Evolutionary conservation across 2,797 vertebrate species (phyloP).

Genomic region (Poliocrania exsul): DNA sequence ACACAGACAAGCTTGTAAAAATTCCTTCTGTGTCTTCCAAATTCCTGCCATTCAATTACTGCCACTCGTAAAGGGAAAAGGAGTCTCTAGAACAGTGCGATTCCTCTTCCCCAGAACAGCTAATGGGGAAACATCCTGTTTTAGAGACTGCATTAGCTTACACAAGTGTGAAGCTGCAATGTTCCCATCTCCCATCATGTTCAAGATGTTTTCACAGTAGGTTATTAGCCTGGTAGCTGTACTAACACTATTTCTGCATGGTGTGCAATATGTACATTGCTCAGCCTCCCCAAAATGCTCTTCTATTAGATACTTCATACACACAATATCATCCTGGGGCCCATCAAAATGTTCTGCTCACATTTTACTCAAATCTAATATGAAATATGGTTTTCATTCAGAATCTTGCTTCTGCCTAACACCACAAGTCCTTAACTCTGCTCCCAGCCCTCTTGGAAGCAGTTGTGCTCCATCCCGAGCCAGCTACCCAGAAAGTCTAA

Average conservation of each 20-base stretch:
- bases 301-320: not conserved
- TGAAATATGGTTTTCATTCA: not conserved
- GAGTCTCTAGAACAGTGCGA: not conserved
- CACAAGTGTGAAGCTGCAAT: conserved; percentile 11
- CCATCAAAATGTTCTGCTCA: not conserved
- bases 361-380: not conserved
- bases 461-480: not conserved
- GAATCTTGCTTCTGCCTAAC: accelerated
- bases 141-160: not conserved
- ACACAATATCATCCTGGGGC: not conserved
- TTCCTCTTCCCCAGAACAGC: not conserved
- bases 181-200: not conserved
- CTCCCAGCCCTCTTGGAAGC: not conserved
- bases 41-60: not conserved
- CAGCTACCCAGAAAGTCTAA: not conserved
- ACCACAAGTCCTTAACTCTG: not conserved
- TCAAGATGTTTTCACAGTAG: conserved; percentile 37
- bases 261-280: not conserved
- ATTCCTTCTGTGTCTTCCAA: not conserved
- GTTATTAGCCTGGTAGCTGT: not conserved
- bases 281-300: not conserved
- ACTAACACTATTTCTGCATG: not conserved
- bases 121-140: not conserved
- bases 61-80: not conserved
- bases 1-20: not conserved